A percentile compares a stretch with the other conserved stretches of the same genome.
Conservation (phyloP, 2,113 vertebrate species). For the Sula dactylatra region DNA sequence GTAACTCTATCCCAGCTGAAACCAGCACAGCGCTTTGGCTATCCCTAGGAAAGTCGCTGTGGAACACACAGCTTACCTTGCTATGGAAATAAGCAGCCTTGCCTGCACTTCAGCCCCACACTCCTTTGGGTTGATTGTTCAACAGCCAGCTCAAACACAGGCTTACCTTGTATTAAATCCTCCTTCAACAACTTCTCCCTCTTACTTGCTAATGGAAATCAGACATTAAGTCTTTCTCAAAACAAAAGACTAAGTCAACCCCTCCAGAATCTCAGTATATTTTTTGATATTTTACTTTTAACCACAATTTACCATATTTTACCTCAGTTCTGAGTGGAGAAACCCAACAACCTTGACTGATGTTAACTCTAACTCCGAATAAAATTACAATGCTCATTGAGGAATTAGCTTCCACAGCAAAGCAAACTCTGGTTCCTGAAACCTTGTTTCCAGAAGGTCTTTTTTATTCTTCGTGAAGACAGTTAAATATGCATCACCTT, state of each 20-base stretch:
- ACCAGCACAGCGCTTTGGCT: neutral
- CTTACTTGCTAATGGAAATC: neutral
- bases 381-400: neutral
- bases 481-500: neutral
- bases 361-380: neutral
- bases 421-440: neutral
- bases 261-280: neutral
- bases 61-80: neutral
- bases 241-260: neutral
- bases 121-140: neutral
- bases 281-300: neutral
- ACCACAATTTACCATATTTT: neutral
- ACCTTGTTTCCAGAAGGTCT: neutral
- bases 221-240: neutral
- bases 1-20: too few species aligned
- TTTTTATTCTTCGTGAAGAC: neutral
- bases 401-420: neutral
- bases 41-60: neutral
- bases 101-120: neutral
- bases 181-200: neutral
- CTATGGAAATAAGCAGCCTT: neutral
- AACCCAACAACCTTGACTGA: neutral
- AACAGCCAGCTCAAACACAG: neutral
- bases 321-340: neutral
- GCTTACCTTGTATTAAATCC: neutral